Conservation (phyloP, 2,888 invertebrate species). For the Crossocerus cetratus region DNA sequence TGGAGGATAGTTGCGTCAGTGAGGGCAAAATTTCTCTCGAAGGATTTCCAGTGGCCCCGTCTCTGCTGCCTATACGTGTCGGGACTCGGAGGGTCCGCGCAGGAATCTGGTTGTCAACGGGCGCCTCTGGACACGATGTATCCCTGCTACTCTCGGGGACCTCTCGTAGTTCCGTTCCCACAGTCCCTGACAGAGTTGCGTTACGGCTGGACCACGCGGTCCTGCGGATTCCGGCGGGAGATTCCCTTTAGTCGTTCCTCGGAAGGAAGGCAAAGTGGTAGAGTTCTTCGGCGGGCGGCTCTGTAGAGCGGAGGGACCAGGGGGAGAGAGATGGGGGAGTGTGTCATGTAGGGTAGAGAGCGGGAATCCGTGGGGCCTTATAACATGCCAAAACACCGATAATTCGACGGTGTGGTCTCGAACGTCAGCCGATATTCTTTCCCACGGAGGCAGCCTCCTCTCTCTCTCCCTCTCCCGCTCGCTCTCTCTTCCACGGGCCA, state of each 20-base stretch:
- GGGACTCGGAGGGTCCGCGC: constrained; percentile 34
- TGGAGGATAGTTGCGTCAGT: too few species aligned
- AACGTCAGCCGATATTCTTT: constrained; percentile 72
- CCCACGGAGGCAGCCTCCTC: constrained; percentile 65
- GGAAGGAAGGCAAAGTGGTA: constrained; percentile 27
- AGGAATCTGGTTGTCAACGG: constrained; percentile 59
- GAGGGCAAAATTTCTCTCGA: too few species aligned
- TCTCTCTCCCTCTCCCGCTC: too few species aligned
- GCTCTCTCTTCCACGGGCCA: not conserved
- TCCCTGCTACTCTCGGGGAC: constrained; percentile 32
- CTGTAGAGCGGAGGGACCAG: constrained; percentile 23
- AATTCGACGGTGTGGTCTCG: constrained; percentile 76
- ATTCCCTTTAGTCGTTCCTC: constrained; percentile 56
- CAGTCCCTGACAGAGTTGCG: constrained; percentile 53
- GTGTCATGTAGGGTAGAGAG: not conserved
- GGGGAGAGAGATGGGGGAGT: constrained; percentile 12
- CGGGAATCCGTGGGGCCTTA: constrained; percentile 59
- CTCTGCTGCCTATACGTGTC: too few species aligned
- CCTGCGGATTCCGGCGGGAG: constrained; percentile 68
- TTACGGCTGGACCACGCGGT: constrained; percentile 55
- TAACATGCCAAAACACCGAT: constrained; percentile 77
- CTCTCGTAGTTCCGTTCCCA: constrained; percentile 19
- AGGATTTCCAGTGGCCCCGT: too few species aligned
- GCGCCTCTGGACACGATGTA: constrained; percentile 53
- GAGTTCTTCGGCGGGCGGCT: constrained; percentile 31